phyloP scores from a whole-genome alignment of 2,113 vertebrate species.

The Taurulus bubalis region DNA sequence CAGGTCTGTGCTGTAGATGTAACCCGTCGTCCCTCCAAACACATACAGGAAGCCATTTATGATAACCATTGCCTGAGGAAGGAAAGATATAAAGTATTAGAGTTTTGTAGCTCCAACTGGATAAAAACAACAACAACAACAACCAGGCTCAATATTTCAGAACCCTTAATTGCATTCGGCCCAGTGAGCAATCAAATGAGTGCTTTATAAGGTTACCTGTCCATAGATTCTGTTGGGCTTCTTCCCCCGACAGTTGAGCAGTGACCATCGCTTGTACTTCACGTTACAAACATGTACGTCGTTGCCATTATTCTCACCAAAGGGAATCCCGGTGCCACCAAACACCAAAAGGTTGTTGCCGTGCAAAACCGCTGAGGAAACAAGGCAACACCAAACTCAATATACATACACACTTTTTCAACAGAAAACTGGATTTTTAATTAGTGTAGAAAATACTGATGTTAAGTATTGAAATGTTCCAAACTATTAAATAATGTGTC shows the following conservation, averaged over 20 bases:
- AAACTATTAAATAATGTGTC: background rate
- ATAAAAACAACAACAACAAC: background rate
- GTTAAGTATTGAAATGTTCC: background rate
- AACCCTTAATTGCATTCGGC: background rate
- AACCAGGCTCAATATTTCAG: background rate
- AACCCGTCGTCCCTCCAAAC: constrained; percentile 97
- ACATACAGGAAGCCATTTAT: constrained; percentile 97
- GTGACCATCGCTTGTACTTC: constrained; percentile 95
- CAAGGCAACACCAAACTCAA: background rate
- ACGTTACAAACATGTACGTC: constrained; percentile 98
- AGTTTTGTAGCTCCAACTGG: background rate
- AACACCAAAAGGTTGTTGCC: constrained; percentile 98
- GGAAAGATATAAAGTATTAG: constrained; percentile 7
- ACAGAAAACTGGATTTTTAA: background rate
- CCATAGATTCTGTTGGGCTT: constrained; percentile 97
- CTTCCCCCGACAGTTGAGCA: constrained; percentile 95
- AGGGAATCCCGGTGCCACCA: constrained; percentile 96
- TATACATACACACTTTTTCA: background rate
- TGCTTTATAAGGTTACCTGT: constrained; percentile 85
- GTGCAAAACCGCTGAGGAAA: constrained; percentile 90
- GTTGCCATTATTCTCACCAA: constrained; percentile 97
- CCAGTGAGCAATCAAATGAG: background rate
- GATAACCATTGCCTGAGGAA: constrained; percentile 94
- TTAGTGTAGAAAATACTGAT: background rate
- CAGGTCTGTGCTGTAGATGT: constrained; percentile 97